A percentile compares a stretch with the other conserved stretches of the same genome.
Evolutionary conservation across 2,113 vertebrate genomes (phyloP).

Genomic region (Rattus norvegicus): GRCr8 NC_086027.1:43637001-43637500

Average conservation of each 20-base stretch:
- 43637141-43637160: slow-evolving; percentile 32
- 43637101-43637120: background rate
- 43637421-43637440: background rate
- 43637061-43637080: background rate
- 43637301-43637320: background rate
- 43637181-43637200: background rate
- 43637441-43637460: background rate
- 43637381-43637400: background rate
- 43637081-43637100: background rate
- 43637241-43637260: background rate
- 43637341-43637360: background rate
- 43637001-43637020: slow-evolving; percentile 11
- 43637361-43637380: background rate
- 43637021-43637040: slow-evolving; percentile 22
- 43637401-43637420: background rate
- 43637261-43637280: background rate
- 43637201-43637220: background rate
- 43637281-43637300: background rate
- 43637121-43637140: slow-evolving; percentile 3
- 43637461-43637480: background rate
- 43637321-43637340: background rate
- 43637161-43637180: background rate
- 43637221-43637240: background rate
- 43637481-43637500: background rate
- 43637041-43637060: background rate